Evolutionary conservation across 2,888 invertebrate genomes (phyloP), one percentile per base, ranked within the genome.

Genomic region (Therioaphis trifolii): DNA sequence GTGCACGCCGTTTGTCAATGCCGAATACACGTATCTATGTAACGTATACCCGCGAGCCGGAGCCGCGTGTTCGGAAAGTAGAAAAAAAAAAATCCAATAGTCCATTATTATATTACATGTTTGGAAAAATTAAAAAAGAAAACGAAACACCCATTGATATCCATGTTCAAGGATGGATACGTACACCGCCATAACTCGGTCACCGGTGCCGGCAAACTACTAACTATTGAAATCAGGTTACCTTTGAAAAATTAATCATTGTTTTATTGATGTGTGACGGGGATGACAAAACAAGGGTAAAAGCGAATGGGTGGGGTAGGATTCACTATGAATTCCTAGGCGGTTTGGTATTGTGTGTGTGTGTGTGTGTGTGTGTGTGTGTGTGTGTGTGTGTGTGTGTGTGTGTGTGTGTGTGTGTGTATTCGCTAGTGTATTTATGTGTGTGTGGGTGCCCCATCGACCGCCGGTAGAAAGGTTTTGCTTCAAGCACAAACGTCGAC

Each of bases 211-310:
- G 58, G 12, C 12, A 58, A 58, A n/a, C n/a, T n/a, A 52, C 11
- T 58, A 21, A 11, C 24, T 58, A 58, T 58, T 58, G 24, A 58
- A 58, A 58, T 58, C 11, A 58, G 24, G 11, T 21, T 24, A 24
- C 11, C 9, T 12, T n/a, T 12, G 0, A 3, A 52, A 52, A 52
- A 72, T 72, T 49, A 35, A 72, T 72, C n/a, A 72, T 71, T 72
- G 5, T 18, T 52, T 29, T 72, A 52, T 72, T n/a, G 52, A 52
- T 29, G 72, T 72, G 52, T 52, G 12, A 29, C 5, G 18, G 29
- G 24, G n/a, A 27, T 18, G n/a, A 71, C 3, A 24, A 11, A 24
- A 55, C 7, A 0, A n/a, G 12, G 12, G 35, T 11, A 35, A 66
- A 7, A 7, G 7, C 4, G 35, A 40, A 21, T 40, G n/a, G 29